phyloP scores from a whole-genome alignment of 2,113 vertebrate species.

The Callochromis pleurospilus region DNA sequence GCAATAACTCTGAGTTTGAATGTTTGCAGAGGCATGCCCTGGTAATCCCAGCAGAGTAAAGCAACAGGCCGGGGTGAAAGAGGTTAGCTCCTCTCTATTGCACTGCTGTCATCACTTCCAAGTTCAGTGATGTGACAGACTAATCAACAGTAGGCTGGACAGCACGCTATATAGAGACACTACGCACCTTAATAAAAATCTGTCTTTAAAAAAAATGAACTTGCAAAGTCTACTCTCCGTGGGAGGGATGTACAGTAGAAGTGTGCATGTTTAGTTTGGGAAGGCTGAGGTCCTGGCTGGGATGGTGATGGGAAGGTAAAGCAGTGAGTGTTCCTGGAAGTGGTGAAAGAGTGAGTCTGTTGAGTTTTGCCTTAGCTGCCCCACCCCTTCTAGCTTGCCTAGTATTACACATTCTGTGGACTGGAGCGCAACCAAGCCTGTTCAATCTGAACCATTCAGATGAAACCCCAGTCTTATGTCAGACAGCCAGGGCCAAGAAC shows the following conservation, averaged over 20 bases:
- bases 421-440: conserved; percentile 50
- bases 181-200: background rate
- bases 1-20: conserved; percentile 52
- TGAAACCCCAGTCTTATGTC: background rate
- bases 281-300: conserved; percentile 14
- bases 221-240: background rate
- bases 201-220: background rate
- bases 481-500: conserved; percentile 1
- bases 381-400: background rate
- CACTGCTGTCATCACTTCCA: conserved; percentile 25
- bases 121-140: background rate
- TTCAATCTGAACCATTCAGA: conserved; percentile 66
- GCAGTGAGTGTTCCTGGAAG: conserved; percentile 61
- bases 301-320: conserved; percentile 31
- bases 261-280: conserved; percentile 32
- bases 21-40: conserved; percentile 61
- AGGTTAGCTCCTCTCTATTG: conserved; percentile 40
- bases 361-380: conserved; percentile 26
- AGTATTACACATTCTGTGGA: conserved; percentile 33
- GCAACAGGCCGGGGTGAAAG: conserved; percentile 50
- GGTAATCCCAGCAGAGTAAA: conserved; percentile 51
- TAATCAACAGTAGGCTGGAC: background rate
- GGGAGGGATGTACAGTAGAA: background rate
- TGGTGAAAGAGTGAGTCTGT: conserved; percentile 66
- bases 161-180: background rate